These are phyloP conservation scores for Podiceps cristatus DNA, from an alignment of 2,113 vertebrate species.

Conservation along the genomic window DNA sequence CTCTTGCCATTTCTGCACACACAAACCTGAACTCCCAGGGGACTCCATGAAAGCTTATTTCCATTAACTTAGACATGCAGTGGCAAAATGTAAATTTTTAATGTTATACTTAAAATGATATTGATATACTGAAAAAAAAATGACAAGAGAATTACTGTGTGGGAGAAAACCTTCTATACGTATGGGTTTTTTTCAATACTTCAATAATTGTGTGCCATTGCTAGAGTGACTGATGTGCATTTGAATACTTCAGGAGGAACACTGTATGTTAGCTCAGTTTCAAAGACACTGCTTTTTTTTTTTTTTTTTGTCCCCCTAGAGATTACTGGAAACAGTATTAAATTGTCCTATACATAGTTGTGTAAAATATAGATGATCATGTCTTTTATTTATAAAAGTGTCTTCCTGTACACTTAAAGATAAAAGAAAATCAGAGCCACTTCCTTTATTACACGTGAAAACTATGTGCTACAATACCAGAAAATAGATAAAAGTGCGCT, in stretches of 20 bases:
- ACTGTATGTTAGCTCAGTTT: not conserved
- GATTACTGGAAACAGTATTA: not conserved
- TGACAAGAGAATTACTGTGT: not conserved
- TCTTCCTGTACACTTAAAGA: not conserved
- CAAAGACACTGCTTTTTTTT: not conserved
- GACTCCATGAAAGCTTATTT: not conserved
- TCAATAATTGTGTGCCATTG: not conserved
- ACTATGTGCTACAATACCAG: not conserved
- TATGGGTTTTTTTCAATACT: not conserved
- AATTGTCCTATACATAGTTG: not conserved
- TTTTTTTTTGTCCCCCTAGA: not conserved
- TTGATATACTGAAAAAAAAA: not conserved
- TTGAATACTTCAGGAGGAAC: not conserved
- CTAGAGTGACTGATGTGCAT: not conserved
- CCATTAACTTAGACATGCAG: not conserved
- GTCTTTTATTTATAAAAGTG: not conserved
- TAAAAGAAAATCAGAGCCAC: not conserved
- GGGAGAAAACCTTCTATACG: not conserved
- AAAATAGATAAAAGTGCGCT: not conserved
- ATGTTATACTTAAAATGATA: not conserved
- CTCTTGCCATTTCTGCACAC: not conserved
- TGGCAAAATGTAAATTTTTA: not conserved
- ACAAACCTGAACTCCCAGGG: not conserved
- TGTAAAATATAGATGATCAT: not conserved
- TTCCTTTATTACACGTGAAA: not conserved